Conservation (phyloP, 92 coral and sea anemone genomes). For the Phenganax stokvisi region DNA sequence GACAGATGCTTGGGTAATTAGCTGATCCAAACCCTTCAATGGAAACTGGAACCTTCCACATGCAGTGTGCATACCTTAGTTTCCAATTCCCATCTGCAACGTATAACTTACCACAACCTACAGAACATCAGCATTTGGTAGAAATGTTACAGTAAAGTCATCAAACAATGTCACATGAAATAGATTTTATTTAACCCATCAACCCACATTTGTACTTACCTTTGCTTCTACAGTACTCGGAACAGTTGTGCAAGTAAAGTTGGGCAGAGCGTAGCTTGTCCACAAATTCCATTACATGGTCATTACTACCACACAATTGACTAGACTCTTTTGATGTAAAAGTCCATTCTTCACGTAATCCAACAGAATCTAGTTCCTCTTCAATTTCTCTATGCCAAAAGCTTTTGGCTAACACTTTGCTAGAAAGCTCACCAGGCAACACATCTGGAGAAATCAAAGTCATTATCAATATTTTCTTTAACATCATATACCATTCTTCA, state of each 20-base stretch:
- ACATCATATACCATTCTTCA: not conserved
- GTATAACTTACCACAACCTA: slow-evolving; percentile 44
- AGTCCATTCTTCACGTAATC: not conserved
- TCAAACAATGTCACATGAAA: too few species aligned
- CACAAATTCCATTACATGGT: slow-evolving; percentile 10
- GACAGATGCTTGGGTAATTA: slow-evolving; percentile 42
- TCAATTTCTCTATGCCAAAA: slow-evolving; percentile 10
- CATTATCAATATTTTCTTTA: not conserved
- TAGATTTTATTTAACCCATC: too few species aligned
- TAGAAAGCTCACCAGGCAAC: not conserved
- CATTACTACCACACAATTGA: slow-evolving; percentile 1
- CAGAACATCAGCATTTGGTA: not conserved
- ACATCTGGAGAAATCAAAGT: not conserved
- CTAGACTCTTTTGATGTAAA: not conserved
- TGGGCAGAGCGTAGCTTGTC: slow-evolving; percentile 5
- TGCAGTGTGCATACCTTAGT: slow-evolving; percentile 37
- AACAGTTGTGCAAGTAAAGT: not conserved
- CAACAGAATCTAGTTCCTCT: not conserved
- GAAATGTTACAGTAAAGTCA: too few species aligned
- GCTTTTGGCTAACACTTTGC: not conserved
- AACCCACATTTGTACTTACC: not conserved
- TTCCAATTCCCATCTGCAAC: slow-evolving; percentile 47
- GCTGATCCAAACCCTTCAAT: slow-evolving; percentile 38
- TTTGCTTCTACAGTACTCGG: not conserved
- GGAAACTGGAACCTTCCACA: slow-evolving; percentile 41